Conservation (phyloP, 92 coral and sea anemone genomes). For the Phenganax marumi region DNA sequence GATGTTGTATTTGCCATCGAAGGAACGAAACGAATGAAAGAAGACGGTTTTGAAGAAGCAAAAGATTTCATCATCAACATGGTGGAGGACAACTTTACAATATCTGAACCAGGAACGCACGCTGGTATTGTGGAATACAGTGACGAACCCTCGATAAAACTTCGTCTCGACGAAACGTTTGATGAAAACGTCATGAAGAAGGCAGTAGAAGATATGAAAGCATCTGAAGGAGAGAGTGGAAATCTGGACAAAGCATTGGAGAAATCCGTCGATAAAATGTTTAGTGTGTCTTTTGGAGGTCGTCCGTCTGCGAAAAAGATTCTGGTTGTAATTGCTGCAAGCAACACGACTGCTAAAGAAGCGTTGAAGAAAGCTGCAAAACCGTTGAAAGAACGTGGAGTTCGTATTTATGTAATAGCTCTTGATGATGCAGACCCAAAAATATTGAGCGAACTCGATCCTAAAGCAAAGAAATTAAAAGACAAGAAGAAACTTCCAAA, state of each 20-base stretch:
- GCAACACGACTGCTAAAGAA: slow-evolving; percentile 55
- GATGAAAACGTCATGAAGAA: neutral
- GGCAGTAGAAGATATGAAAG: slow-evolving; percentile 6
- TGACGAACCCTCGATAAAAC: slow-evolving; percentile 6
- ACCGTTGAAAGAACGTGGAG: slow-evolving; percentile 59
- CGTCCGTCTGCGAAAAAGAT: slow-evolving; percentile 65
- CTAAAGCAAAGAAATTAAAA: slow-evolving; percentile 34
- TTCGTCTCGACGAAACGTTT: slow-evolving; percentile 24
- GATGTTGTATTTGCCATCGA: slow-evolving; percentile 64
- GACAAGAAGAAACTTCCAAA: slow-evolving; percentile 38
- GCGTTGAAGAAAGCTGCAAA: slow-evolving; percentile 57
- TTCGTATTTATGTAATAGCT: slow-evolving; percentile 40
- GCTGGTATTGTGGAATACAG: slow-evolving; percentile 46
- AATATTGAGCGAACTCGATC: slow-evolving; percentile 15
- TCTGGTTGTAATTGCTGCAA: slow-evolving; percentile 65
- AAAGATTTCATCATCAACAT: slow-evolving; percentile 66
- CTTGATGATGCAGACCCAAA: slow-evolving; percentile 36
- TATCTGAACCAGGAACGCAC: slow-evolving; percentile 62
- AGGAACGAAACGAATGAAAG: slow-evolving; percentile 56
- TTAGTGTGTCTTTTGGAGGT: slow-evolving; percentile 58
- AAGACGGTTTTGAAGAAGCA: slow-evolving; percentile 57
- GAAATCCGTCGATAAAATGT: slow-evolving; percentile 62
- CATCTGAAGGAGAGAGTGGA: slow-evolving; percentile 31
- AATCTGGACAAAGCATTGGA: slow-evolving; percentile 55
- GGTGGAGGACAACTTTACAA: slow-evolving; percentile 59